Evolutionary conservation across 2,888 invertebrate genomes (phyloP), one percentile per base, ranked within the genome.

Genomic region (Sesia apiformis): DNA sequence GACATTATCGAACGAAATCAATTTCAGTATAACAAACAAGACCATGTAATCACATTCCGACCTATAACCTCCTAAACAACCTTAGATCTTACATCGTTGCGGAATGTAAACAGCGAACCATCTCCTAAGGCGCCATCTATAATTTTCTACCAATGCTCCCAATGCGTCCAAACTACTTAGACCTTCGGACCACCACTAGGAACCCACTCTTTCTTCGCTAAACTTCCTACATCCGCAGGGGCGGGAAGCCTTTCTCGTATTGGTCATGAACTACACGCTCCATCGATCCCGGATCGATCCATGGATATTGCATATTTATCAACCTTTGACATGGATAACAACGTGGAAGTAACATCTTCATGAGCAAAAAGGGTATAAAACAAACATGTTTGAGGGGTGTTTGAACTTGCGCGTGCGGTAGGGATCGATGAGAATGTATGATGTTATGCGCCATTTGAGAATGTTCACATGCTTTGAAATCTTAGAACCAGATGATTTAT

Each of bases 281-380:
- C 76, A 84, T 85, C 87, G 86, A 87, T 85, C 78, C 70, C 58
- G 72, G 81, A 81, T 84, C 80, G 77, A 84, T 81, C 76, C 74
- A 63, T 66, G 82, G 82, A 80, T 87, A 87, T 85, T 88, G 88
- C 88, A 88, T 88, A 87, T 88, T 88, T 89, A 88, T 86, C 88
- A 89, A 89, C 88, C 88, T 89, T 85, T 88, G 88, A 89, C 88
- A 88, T 78, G 81, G 70, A 78, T 84, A 86, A 85, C 84, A 75
- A 86, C 83, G 78, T 81, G 74, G 76, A 81, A 78, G 83, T 85
- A 82, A 87, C 87, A 83, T 88, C 88, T 88, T 86, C 87, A 86
- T 88, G 74, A 67, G 61, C 63, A 64, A 66, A 73, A 72, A 72
- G 72, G 73, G 66, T 69, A 63, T 60, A 79, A 83, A 83, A 80